phyloP scores from a whole-genome alignment of 1,140 invertebrate species.

The Sminthurinus signatus region DNA sequence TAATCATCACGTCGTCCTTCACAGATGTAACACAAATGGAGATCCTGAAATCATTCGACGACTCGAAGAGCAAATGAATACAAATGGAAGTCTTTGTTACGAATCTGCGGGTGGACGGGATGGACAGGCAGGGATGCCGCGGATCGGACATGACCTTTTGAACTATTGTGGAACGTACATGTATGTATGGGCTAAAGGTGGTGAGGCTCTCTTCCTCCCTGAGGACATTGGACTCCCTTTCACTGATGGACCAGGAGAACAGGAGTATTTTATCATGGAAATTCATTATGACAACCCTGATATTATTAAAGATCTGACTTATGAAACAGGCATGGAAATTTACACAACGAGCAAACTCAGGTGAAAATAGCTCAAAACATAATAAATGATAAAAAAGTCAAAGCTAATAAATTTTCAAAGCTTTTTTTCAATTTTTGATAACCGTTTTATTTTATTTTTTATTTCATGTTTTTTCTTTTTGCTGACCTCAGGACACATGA shows the following conservation, averaged over 20 bases:
- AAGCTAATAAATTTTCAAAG: no score
- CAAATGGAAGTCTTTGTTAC: neutral
- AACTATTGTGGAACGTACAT: neutral
- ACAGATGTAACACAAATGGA: neutral
- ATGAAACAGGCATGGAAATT: neutral
- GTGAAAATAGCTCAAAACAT: neutral
- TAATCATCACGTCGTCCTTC: conserved; percentile 18
- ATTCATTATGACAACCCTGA: conserved; percentile 76
- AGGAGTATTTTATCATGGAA: conserved; percentile 72
- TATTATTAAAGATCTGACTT: neutral
- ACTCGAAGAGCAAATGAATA: neutral
- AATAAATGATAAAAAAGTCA: no score
- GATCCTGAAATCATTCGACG: neutral
- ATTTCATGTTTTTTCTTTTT: no score
- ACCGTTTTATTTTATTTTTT: no score
- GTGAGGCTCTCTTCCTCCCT: conserved; percentile 52
- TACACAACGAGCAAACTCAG: neutral
- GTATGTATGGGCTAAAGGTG: conserved; percentile 20
- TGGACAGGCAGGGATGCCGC: neutral
- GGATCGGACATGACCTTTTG: neutral
- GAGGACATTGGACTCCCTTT: conserved; percentile 72
- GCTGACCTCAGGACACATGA: no score
- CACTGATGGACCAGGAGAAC: conserved; percentile 56
- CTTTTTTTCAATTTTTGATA: no score
- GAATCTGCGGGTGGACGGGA: neutral